Percentiles rank a stretch among this genome's conserved stretches.
phyloP scores from a whole-genome alignment of 64 coral and sea anemone genomes.

The Acropora yongei region DNA sequence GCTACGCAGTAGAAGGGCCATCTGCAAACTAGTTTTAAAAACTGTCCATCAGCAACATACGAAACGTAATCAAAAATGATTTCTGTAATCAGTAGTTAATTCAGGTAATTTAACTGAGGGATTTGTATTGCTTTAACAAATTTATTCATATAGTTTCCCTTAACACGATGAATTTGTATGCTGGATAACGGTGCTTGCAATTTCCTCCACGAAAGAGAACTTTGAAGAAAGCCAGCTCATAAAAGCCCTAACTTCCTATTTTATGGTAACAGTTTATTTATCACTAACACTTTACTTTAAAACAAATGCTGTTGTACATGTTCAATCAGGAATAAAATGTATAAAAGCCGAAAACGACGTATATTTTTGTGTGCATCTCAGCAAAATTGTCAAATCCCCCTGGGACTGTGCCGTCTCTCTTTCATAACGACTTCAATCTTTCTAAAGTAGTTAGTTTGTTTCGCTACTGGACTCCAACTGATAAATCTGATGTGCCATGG shows the following conservation, averaged over 20 bases:
- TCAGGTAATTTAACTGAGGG: constrained; percentile 10
- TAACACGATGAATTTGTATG: too few species aligned
- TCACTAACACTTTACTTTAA: too few species aligned
- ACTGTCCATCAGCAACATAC: neutral
- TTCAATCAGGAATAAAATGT: too few species aligned
- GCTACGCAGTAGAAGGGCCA: neutral
- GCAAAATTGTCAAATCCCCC: neutral
- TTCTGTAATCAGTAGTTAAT: neutral
- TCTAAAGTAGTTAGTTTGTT: neutral
- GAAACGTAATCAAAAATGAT: neutral
- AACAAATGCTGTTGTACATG: too few species aligned
- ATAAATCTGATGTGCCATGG: too few species aligned
- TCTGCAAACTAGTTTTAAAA: neutral
- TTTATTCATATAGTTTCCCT: too few species aligned
- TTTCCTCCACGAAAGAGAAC: too few species aligned
- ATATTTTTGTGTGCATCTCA: neutral
- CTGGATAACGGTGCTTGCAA: too few species aligned
- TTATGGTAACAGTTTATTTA: too few species aligned
- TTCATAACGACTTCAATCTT: neutral
- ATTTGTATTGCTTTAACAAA: neutral
- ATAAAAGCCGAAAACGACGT: neutral
- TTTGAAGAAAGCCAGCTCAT: too few species aligned
- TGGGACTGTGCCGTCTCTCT: neutral
- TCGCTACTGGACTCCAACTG: too few species aligned
- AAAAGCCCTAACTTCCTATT: too few species aligned